Base-by-base conservation (phyloP, 2,113 vertebrate species). In the Sceloporus undulatus region DNA sequence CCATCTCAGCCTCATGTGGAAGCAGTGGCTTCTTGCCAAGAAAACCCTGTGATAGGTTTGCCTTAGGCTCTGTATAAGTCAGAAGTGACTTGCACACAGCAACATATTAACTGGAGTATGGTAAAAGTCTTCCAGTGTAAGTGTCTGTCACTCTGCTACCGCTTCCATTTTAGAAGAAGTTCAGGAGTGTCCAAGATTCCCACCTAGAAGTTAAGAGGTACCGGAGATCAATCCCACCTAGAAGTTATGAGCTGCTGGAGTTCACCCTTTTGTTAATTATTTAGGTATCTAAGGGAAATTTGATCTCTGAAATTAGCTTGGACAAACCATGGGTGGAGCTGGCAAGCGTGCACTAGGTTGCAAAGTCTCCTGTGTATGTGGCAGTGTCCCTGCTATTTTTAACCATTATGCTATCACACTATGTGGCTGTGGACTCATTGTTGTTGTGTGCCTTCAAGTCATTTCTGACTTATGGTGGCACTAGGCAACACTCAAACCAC, bases 301-400 rank as follows among this genome's bases (percentile, higher is more conserved):
- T 88, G 42, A 70, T 78, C 81, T 77, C 65, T 84, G 62, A 48
- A 68, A 27, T 62, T 62, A 88, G 27, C 29, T 76, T 77, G 68
- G 42, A 62, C 19, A 23, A 68, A n/a, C 38, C n/a, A 5, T 21
- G 76, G 59, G 80, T 83, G 73, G 87, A 38, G 74, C 38, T 70
- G 62, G 74, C 25, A 78, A 13, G 66, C 2, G 11, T 87, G 34
- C 56, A 42, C 74, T 84, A 56, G 56, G 62, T 68, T 83, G 34
- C 87, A 84, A 56, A 9, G 87, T 88, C 82, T 70, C 42, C 48
- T 78, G 87, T 84, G 48, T 84, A 88, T 84, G 87, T 88, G 87
- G 87, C 87, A 88, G 62, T 56, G 48, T 56, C 75, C 14, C 42
- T 86, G 75, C 87, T 88, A 88, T 88, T 84, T 88, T 78, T 84